phyloP scores from a whole-genome alignment of 2,888 invertebrate species.

The Drosophila helvetica region DNA sequence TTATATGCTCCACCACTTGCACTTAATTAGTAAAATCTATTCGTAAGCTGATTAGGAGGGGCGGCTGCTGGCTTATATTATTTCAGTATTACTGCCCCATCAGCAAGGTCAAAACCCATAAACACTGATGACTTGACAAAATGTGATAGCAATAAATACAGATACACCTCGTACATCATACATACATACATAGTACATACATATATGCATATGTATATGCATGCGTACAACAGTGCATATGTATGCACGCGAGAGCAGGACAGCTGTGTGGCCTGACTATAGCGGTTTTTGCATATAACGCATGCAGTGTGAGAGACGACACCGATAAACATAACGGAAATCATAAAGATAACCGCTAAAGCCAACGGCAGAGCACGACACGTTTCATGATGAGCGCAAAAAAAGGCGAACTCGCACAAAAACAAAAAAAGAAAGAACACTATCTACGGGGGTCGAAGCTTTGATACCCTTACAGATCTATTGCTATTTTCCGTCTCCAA shows the following conservation, averaged over 20 bases:
- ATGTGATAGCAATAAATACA: slow-evolving; percentile 33
- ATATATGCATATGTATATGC: neutral
- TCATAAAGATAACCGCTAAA: slow-evolving; percentile 57
- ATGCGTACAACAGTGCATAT: too few species aligned
- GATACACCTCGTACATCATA: slow-evolving; percentile 3
- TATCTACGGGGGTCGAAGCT: neutral
- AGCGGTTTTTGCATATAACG: neutral
- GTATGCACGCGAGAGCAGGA: neutral
- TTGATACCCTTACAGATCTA: neutral
- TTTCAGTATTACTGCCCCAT: slow-evolving; percentile 9
- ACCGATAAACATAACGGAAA: slow-evolving; percentile 59
- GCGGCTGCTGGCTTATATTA: slow-evolving; percentile 2
- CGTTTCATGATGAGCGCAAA: slow-evolving; percentile 44
- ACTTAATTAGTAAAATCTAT: slow-evolving; percentile 43
- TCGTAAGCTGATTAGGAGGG: slow-evolving; percentile 33
- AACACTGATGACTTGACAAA: slow-evolving; percentile 77
- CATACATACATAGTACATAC: neutral
- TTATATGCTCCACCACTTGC: slow-evolving; percentile 11
- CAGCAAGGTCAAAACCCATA: slow-evolving; percentile 73
- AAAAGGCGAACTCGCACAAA: neutral
- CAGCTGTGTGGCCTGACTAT: slow-evolving; percentile 32
- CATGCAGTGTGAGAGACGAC: slow-evolving; percentile 14
- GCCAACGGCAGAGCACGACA: slow-evolving; percentile 33
- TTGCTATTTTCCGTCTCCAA: too few species aligned
- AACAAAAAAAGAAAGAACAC: neutral